Evolutionary conservation across 2,888 invertebrate species (phyloP).

Genomic region (Trissolcus japonicus): DNA sequence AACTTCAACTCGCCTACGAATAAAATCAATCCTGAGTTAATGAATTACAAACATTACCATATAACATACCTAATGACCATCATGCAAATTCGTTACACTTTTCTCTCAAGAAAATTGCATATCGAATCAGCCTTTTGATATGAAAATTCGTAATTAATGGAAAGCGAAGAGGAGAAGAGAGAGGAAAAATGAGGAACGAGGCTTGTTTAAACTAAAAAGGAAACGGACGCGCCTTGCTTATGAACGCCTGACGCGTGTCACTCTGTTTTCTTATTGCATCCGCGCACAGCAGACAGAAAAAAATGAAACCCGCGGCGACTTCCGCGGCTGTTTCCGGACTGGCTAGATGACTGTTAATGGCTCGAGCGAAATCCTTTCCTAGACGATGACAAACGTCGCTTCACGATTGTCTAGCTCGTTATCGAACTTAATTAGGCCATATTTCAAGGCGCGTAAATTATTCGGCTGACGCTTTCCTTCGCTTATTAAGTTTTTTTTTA

Average conservation of each 20-base stretch:
- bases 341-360: conserved; percentile 45
- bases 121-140: not conserved
- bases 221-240: conserved; percentile 20
- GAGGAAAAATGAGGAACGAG: not conserved
- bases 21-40: no score
- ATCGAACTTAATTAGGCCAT: conserved; percentile 39
- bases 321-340: conserved; percentile 63
- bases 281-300: conserved; percentile 39
- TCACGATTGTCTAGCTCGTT: conserved; percentile 19
- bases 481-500: conserved; percentile 61
- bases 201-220: conserved; percentile 5
- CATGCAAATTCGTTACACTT: no score
- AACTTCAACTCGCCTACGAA: no score
- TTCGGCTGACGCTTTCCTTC: conserved; percentile 53
- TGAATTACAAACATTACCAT: no score
- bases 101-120: not conserved
- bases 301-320: conserved; percentile 61
- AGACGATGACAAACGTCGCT: not conserved
- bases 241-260: conserved; percentile 38
- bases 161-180: no score
- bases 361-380: conserved; percentile 10
- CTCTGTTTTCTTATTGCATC: conserved; percentile 34
- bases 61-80: no score
- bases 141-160: no score
- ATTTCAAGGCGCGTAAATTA: conserved; percentile 52